phyloP scores from a whole-genome alignment of 2,113 vertebrate genomes.

The Nibea coibor region DNA sequence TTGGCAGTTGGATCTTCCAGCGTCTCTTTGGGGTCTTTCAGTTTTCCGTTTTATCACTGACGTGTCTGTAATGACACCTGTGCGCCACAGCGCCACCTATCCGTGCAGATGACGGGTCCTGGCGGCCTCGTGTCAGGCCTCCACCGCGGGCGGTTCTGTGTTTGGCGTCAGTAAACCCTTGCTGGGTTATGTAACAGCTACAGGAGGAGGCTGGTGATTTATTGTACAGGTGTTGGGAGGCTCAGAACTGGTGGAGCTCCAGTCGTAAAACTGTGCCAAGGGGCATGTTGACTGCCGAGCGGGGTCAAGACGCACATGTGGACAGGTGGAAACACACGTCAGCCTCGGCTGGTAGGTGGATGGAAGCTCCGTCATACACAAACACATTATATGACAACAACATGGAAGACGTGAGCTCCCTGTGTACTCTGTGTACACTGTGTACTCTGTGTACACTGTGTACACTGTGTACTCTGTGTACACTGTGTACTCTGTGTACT shows the following conservation, averaged over 20 bases:
- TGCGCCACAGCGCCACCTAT: constrained; percentile 2
- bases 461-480: too few species aligned
- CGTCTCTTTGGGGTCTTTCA: too few species aligned
- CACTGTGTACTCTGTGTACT: too few species aligned
- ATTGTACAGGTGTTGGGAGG: constrained; percentile 75
- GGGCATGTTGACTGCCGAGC: constrained; percentile 59
- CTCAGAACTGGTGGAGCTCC: constrained; percentile 37
- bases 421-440: too few species aligned
- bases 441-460: too few species aligned
- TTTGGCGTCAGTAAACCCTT: constrained; percentile 37
- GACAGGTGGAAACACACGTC: constrained; percentile 45
- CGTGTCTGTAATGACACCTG: constrained; percentile 22
- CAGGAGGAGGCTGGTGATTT: constrained; percentile 61
- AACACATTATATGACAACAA: constrained; percentile 26
- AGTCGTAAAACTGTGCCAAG: constrained; percentile 63
- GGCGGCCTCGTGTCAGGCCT: constrained; percentile 14
- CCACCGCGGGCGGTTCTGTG: constrained; percentile 25
- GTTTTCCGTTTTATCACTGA: too few species aligned
- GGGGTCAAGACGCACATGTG: constrained; percentile 60
- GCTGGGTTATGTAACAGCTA: constrained; percentile 62
- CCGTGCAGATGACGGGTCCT: neutral
- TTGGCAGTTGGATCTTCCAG: too few species aligned
- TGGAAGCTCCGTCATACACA: constrained; percentile 10
- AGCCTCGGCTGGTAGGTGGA: constrained; percentile 17
- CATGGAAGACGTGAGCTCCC: constrained; percentile 24